These are phyloP conservation scores for Sandelia bainsii DNA, from an alignment of 2,797 vertebrate species.

Conservation along the genomic window DNA sequence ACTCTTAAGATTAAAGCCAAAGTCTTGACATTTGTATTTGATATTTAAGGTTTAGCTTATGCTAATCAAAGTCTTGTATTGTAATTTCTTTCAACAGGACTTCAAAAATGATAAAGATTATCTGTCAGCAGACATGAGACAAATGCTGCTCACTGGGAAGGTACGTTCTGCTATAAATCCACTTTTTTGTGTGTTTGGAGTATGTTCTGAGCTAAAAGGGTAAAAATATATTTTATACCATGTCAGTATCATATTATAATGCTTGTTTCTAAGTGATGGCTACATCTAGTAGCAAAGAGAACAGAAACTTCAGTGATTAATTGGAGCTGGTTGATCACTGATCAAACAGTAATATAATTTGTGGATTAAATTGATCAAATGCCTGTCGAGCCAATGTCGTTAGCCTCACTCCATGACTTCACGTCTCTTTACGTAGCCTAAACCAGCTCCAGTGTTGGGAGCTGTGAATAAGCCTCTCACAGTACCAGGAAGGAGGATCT, in stretches of 20 bases:
- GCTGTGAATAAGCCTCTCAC: slow-evolving; percentile 96
- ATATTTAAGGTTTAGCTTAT: background rate
- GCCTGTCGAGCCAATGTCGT: background rate
- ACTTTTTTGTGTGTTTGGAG: background rate
- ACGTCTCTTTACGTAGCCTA: slow-evolving; percentile 83
- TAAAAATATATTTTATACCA: background rate
- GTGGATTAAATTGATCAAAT: too few species aligned
- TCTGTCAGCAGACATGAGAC: slow-evolving; percentile 91
- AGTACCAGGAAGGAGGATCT: slow-evolving; percentile 92
- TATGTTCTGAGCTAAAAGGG: background rate
- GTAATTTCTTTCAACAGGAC: slow-evolving; percentile 83
- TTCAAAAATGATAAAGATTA: slow-evolving; percentile 97
- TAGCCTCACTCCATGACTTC: background rate
- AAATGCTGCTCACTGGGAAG: slow-evolving; percentile 96
- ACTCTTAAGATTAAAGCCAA: background rate
- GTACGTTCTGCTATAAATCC: slow-evolving; percentile 75
- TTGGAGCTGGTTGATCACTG: background rate
- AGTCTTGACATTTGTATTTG: background rate
- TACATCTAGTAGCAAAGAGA: background rate
- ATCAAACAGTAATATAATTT: too few species aligned
- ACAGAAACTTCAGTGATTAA: background rate
- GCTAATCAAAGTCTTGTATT: slow-evolving; percentile 3
- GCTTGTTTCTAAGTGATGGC: background rate
- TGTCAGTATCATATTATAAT: background rate
- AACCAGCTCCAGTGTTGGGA: slow-evolving; percentile 92